Conservation (phyloP, 2,113 vertebrate genomes). For the Chaetorhynchus papuensis region DNA sequence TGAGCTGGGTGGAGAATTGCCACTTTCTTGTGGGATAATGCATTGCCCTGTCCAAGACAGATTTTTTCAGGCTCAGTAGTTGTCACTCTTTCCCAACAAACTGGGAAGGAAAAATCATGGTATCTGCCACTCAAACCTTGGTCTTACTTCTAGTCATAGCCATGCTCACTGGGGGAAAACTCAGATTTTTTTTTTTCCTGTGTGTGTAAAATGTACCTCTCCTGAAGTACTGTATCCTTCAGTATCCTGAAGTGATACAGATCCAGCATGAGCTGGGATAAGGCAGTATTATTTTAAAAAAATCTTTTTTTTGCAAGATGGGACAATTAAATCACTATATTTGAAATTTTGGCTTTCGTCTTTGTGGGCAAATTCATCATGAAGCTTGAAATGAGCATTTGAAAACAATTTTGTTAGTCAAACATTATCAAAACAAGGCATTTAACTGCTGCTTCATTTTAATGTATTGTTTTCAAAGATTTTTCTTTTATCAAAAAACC, state of each 20-base stretch:
- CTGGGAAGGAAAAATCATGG: neutral
- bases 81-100: neutral
- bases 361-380: neutral
- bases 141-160: neutral
- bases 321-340: neutral
- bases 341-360: neutral
- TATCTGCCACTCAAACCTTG: neutral
- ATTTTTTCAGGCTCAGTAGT: neutral
- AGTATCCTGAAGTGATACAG: too few species aligned
- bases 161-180: rapidly evolving
- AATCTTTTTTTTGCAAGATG: neutral
- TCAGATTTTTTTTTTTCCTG: too few species aligned
- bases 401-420: neutral
- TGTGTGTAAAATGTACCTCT: neutral
- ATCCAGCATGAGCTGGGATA: neutral
- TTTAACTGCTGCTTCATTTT: neutral
- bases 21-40: neutral
- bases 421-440: neutral
- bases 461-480: neutral
- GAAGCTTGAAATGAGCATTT: neutral
- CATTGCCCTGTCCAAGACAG: neutral
- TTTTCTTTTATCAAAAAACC: neutral
- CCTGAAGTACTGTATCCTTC: too few species aligned
- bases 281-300: neutral
- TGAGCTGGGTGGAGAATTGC: neutral